Base-by-base conservation (phyloP, 1,140 invertebrate genomes). In the Solenopsis fugax region DNA sequence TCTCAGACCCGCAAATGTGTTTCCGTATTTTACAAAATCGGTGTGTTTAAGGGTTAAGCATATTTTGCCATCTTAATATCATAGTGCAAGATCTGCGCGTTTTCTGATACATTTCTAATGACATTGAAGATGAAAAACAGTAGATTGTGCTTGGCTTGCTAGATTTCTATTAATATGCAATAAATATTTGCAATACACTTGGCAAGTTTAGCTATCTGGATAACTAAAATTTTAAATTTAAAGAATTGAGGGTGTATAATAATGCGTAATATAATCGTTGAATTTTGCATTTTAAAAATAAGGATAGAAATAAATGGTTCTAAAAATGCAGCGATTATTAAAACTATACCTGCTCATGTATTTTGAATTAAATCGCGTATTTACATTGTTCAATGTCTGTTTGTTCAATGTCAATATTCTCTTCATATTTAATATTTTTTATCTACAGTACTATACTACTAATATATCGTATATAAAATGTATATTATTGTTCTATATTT, bases 341-440 rank as follows among this genome's bases (percentile, higher is more conserved):
- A 89, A 90, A 87, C 65, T 89, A 90, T 86, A 88, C 75, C 34
- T 77, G 71, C 48, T 87, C 12, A 34, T 89, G 64, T 89, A 89
- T 90, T 90, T 87, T 76, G 45, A 45, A 69, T 56, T 18, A 73
- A 73, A 48, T 81, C 1, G 12, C 58, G 41, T 64, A 24, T 64
- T 45, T 72, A 45, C 37, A 41, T 21, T 67, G 5, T 69, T 65
- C 78, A 86, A 67, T 84, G 12, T 56, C 18, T 78, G 24, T 56
- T 45, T 29, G 24, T 56, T 45, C 2, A 29, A 29, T 29, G 29
- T 29, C 29, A 29, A 16, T 34, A 65, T 48, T 50, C 29, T 60
- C 29, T 18, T 13, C 24, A 24, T 34, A 37, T 21, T 75, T 37
- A 78, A 78, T 45, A 78, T 52, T 64, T 78, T 65, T 65, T n/a